Conservation (phyloP, 2,113 vertebrate species). For the Festucalex cinctus region DNA sequence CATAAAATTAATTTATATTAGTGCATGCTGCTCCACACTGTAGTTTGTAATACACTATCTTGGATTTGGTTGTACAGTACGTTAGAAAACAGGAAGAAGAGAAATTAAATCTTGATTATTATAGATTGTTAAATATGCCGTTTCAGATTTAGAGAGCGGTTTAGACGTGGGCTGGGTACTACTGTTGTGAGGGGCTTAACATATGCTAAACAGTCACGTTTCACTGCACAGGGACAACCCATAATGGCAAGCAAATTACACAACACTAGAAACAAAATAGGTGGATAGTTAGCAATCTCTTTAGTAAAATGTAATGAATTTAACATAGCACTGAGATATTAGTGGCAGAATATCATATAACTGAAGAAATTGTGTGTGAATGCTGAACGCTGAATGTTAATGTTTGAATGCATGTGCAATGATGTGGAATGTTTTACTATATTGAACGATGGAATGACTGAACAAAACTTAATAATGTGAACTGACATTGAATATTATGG, state of each 20-base stretch:
- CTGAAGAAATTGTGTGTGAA: too few relatives aligned
- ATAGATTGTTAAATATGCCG: slow-evolving; percentile 2
- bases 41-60: slow-evolving; percentile 26
- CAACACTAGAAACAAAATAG: slow-evolving; percentile 18
- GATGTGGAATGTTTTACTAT: too few relatives aligned
- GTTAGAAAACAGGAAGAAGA: not conserved
- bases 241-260: slow-evolving; percentile 44
- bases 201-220: slow-evolving; percentile 65
- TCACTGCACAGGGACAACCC: slow-evolving; percentile 63
- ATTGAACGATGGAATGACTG: too few relatives aligned
- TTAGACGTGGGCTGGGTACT: slow-evolving; percentile 34
- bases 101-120: not conserved
- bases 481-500: too few relatives aligned
- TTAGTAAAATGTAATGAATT: slow-evolving; percentile 23
- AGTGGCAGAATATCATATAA: slow-evolving; percentile 7
- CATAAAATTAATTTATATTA: slow-evolving; percentile 25
- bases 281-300: slow-evolving; percentile 12
- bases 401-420: too few relatives aligned
- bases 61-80: slow-evolving; percentile 17
- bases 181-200: slow-evolving; percentile 43
- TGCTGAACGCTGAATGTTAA: too few relatives aligned
- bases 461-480: too few relatives aligned
- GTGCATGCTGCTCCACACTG: slow-evolving; percentile 25
- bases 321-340: slow-evolving; percentile 26
- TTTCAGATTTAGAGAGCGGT: slow-evolving; percentile 19